Percentiles rank a stretch among this genome's conserved stretches.
These are phyloP conservation scores for Physella acuta DNA, from an alignment of 1,140 invertebrate species.

Conservation along the genomic window DNA sequence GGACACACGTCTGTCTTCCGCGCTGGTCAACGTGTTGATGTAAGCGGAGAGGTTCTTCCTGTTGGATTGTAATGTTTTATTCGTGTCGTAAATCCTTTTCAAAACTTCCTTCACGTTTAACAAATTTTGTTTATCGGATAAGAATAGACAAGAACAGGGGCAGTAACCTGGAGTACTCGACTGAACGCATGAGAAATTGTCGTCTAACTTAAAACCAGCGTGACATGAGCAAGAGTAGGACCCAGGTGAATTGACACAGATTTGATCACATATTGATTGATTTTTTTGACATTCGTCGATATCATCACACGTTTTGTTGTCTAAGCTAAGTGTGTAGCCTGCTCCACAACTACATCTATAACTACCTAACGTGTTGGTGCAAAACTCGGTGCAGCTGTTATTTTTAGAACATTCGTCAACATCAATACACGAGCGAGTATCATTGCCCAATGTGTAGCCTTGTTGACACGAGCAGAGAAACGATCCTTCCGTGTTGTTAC, in stretches of 20 bases:
- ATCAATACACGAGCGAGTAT: not conserved
- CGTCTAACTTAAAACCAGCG: conserved; percentile 21
- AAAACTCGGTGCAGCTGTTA: not conserved
- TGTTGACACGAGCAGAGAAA: not conserved
- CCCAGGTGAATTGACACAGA: conserved; percentile 32
- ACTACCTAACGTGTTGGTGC: not conserved
- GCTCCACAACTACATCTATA: not conserved
- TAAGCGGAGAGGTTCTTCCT: too few species aligned
- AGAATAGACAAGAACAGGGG: too few species aligned
- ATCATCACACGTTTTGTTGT: conserved; percentile 17
- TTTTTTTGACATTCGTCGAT: conserved; percentile 16
- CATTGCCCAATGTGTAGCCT: not conserved
- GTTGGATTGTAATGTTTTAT: too few species aligned
- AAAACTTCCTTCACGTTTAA: too few species aligned
- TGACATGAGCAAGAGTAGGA: conserved; percentile 29
- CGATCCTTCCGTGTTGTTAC: conserved; percentile 31
- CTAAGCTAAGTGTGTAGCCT: not conserved
- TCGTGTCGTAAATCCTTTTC: too few species aligned
- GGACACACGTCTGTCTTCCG: too few species aligned
- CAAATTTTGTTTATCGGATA: not conserved
- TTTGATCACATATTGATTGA: conserved; percentile 11
- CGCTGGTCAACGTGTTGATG: too few species aligned
- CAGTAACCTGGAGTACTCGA: too few species aligned
- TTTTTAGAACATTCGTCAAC: not conserved
- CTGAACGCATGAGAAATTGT: too few species aligned